A percentile compares a stretch with the other conserved stretches of the same genome.
Conservation (phyloP, 2,113 vertebrate genomes). For the Sander vitreus region DNA sequence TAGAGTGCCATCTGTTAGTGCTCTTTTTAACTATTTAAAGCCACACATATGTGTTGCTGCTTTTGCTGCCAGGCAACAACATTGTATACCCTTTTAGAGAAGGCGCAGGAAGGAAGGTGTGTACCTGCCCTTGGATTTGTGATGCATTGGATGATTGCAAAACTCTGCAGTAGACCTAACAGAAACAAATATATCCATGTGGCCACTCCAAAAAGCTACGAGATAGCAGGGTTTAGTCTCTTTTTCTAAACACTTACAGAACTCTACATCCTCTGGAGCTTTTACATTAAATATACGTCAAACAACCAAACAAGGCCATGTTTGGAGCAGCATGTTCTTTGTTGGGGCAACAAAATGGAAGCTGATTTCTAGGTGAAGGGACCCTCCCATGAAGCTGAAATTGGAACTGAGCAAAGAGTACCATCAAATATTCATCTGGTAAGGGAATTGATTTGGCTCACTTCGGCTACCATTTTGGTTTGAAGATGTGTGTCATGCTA, state of each 20-base stretch:
- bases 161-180: neutral
- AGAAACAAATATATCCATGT: neutral
- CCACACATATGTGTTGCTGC: constrained; percentile 2
- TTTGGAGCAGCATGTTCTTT: constrained; percentile 4
- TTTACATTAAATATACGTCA: neutral
- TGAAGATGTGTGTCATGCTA: constrained; percentile 21
- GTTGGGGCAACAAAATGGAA: constrained; percentile 16
- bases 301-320: constrained; percentile 1
- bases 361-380: constrained; percentile 36
- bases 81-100: constrained; percentile 17
- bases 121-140: constrained; percentile 3
- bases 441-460: constrained; percentile 49
- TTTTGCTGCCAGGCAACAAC: constrained; percentile 47
- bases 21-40: constrained; percentile 23
- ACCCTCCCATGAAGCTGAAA: constrained; percentile 4
- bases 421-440: constrained; percentile 73
- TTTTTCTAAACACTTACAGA: neutral
- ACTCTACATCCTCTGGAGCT: neutral
- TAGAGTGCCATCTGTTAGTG: constrained; percentile 47
- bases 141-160: constrained; percentile 8
- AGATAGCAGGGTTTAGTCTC: neutral
- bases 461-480: constrained; percentile 49
- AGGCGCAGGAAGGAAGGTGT: neutral
- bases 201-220: constrained; percentile 2
- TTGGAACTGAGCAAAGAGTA: constrained; percentile 44